phyloP scores from a whole-genome alignment of 2,113 vertebrate genomes.

The Pygoscelis adeliae region DNA sequence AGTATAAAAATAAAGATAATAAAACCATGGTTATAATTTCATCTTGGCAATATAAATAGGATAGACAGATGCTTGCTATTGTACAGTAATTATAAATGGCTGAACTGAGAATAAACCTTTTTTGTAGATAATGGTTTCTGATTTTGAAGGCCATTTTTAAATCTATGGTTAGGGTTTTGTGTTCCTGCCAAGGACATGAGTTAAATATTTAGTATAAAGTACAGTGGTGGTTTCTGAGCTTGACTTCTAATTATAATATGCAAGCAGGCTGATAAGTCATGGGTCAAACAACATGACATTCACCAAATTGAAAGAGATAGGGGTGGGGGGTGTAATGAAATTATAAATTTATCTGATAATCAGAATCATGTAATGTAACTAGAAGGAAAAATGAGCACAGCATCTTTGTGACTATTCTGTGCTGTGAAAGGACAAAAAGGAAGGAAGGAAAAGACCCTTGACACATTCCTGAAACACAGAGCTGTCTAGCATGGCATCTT shows the following conservation, averaged over 20 bases:
- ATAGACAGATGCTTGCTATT: constrained; percentile 72
- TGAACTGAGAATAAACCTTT: constrained; percentile 69
- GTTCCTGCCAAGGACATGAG: constrained; percentile 55
- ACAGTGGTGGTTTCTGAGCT: constrained; percentile 33
- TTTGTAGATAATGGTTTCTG: constrained; percentile 61
- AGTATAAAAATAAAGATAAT: constrained; percentile 64
- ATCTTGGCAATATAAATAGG: constrained; percentile 72
- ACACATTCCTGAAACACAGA: not conserved
- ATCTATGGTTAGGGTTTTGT: constrained; percentile 37
- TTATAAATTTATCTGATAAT: constrained; percentile 42
- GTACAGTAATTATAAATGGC: constrained; percentile 69
- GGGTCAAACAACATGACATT: constrained; percentile 54
- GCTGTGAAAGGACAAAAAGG: not conserved
- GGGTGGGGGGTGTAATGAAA: not conserved
- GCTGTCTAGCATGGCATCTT: not conserved
- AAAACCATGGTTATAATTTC: constrained; percentile 70
- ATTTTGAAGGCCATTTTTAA: constrained; percentile 60
- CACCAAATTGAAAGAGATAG: constrained; percentile 10
- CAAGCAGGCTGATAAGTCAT: constrained; percentile 31
- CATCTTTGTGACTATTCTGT: not conserved
- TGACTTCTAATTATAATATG: constrained; percentile 59
- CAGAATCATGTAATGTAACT: not conserved
- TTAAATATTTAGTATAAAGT: constrained; percentile 68
- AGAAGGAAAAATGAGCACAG: not conserved
- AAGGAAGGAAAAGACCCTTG: not conserved